Evolutionary conservation across 2,888 invertebrate species (phyloP), one percentile per base, ranked within the genome.

Genomic region (Phalera bucephala): DNA sequence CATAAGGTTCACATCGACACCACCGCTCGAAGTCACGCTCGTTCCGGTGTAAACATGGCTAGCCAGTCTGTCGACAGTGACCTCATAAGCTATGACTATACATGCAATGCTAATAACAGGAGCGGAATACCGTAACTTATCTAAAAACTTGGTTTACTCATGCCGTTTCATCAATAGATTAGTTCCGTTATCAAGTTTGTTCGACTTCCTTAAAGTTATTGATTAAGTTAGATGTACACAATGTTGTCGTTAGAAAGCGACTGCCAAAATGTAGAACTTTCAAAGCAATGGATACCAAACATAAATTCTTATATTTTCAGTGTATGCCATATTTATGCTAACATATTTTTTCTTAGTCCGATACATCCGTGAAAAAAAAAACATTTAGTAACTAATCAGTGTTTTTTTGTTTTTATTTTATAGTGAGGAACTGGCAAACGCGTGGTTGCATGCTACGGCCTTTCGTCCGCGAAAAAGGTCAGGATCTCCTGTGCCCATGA

Each of bases 41-140:
- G 45, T 30, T 19, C 35, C 63, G 61, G 73, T 76, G 69, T 70
- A 34, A 72, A 26, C 26, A 40, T 23, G 27, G 48, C 17, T 42
- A 30, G 27, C 17, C 17, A 28, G 44, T 40, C 40, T 33, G 52
- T 32, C 54, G 68, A 55, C 68, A 71, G 72, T 71, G 72, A 71
- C 71, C 71, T 69, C 67, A 57, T 51, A 23, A 51, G 33, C 47
- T 46, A 51, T 39, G n/a, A 40, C 33, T 33, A 33, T 38, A 48
- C 40, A 38, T 40, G 38, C 36, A 31, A 40, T 52, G 52, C 39
- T 49, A 53, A 59, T 48, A 70, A 57, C 61, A 58, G 51, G 47
- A 41, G 58, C 49, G 45, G 62, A 71, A 72, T 82, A 83, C 82
- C 82, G 82, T 82, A 81, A 78, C 48, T 55, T 52, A 58, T 60